Base-by-base conservation (phyloP, 2,888 invertebrate genomes). In the Chironomus tentans region DNA sequence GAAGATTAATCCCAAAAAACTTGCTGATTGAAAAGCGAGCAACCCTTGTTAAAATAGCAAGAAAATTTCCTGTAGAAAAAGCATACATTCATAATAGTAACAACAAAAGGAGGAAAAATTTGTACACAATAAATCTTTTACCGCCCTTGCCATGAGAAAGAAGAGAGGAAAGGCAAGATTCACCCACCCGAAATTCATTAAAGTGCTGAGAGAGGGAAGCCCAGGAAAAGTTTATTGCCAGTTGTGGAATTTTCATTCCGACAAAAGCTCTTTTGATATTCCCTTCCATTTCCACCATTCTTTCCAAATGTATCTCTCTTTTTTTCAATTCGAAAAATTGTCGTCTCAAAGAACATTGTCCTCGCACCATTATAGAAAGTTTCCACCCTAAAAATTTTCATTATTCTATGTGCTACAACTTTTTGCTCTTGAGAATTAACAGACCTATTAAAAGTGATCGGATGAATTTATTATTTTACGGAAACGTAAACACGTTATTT, bases 381-480 rank as follows among this genome's bases (percentile, higher is more conserved):
- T 72, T 62, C 62, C 61, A 22, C 62, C 18, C 72, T 62, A 22
- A 15, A 73, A 73, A 73, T 73, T 73, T 73, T 62, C 61, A 62
- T 73, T 73, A 71, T 56, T 56, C 7, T 56, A 28, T 28, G 28
- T 28, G 15, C n/a, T 50, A 50, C 13, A 50, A 15, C 15, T 65
- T 24, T 22, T 65, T 65, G 22, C 46, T 68, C 68, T 38, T 68
- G 74, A 74, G 74, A 74, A 74, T 74, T 74, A 74, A 68, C 74
- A 74, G 74, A 74, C 68, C 68, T 74, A 74, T 74, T 74, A 74
- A 74, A 56, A 46, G 21, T 68, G 74, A 74, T 74, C 74, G 61
- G 68, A 68, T 74, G 68, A 74, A 74, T 74, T 74, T 74, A 74
- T 74, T 74, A 74, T 74, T 74, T 47, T 18, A 74, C 74, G 74